Percentiles rank a stretch among this genome's conserved stretches.
Conservation (phyloP, 2,113 vertebrate species). For the Hemibates koningsi region DNA sequence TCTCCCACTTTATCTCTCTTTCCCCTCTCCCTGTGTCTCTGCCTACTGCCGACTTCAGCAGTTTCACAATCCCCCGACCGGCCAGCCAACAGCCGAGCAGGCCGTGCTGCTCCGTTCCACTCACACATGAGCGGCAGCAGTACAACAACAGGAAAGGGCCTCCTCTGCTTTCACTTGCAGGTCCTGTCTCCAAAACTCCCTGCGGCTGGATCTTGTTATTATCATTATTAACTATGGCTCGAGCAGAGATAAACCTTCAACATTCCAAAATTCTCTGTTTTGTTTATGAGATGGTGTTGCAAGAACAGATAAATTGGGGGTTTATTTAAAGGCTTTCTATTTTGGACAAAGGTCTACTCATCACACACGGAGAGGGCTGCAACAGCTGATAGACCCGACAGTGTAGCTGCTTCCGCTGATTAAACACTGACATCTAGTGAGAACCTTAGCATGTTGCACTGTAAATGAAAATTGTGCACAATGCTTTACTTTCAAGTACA, state of each 20-base stretch:
- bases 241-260: constrained; percentile 70
- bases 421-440: constrained; percentile 57
- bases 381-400: constrained; percentile 20
- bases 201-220: constrained; percentile 61
- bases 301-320: constrained; percentile 64
- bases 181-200: constrained; percentile 62
- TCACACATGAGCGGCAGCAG: constrained; percentile 57
- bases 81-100: constrained; percentile 49
- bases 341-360: constrained; percentile 63
- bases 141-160: constrained; percentile 66
- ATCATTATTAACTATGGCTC: constrained; percentile 62
- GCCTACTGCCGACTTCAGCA: constrained; percentile 74
- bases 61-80: constrained; percentile 71
- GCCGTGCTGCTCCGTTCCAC: constrained; percentile 51
- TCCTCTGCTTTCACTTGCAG: constrained; percentile 60
- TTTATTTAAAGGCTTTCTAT: constrained; percentile 73
- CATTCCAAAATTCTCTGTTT: constrained; percentile 66
- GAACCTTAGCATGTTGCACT: not conserved
- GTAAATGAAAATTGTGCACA: not conserved
- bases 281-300: constrained; percentile 68
- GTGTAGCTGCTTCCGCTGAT: not conserved
- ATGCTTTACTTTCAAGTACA: not conserved
- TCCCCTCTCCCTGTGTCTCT: constrained; percentile 35
- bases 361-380: constrained; percentile 9
- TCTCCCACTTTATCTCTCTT: not conserved